Percentiles rank a stretch among this genome's conserved stretches.
phyloP scores from a whole-genome alignment of 2,888 invertebrate species.

The Eupelmus urozonus region DNA sequence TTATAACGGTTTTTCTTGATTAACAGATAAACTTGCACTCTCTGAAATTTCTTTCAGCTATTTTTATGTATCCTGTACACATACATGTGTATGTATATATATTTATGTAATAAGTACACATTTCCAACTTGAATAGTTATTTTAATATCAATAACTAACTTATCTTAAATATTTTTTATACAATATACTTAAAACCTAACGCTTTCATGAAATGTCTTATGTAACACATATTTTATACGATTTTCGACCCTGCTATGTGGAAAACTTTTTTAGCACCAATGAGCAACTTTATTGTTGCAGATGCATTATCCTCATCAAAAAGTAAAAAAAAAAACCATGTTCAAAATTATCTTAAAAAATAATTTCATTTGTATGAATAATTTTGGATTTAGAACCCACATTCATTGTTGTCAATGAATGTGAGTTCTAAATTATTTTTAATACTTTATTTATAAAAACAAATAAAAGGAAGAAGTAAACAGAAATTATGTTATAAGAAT shows the following conservation, averaged over 20 bases:
- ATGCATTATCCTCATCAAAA: too few relatives aligned
- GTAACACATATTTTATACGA: slow-evolving; percentile 26
- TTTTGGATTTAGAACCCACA: too few relatives aligned
- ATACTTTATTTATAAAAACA: too few relatives aligned
- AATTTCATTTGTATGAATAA: too few relatives aligned
- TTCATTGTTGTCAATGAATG: too few relatives aligned
- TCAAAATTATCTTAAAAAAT: too few relatives aligned
- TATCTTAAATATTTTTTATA: slow-evolving; percentile 41
- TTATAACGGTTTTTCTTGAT: slow-evolving; percentile 61
- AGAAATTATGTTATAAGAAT: too few relatives aligned
- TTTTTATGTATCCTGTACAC: slow-evolving; percentile 16
- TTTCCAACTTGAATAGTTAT: slow-evolving; percentile 34
- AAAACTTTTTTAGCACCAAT: slow-evolving; percentile 38
- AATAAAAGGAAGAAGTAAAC: too few relatives aligned
- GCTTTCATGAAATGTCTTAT: slow-evolving; percentile 32
- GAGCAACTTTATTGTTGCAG: background rate
- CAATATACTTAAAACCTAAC: slow-evolving; percentile 47
- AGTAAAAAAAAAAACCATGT: too few relatives aligned
- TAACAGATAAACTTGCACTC: slow-evolving; percentile 61
- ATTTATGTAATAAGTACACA: slow-evolving; percentile 43
- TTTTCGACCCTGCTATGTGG: slow-evolving; percentile 47
- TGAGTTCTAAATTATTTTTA: too few relatives aligned
- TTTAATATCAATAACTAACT: slow-evolving; percentile 31
- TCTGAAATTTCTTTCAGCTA: slow-evolving; percentile 38
- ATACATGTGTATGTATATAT: background rate